A percentile compares a stretch with the other conserved stretches of the same genome.
Conservation (phyloP, 2,888 invertebrate genomes). For the Meandrusa payeni region DNA sequence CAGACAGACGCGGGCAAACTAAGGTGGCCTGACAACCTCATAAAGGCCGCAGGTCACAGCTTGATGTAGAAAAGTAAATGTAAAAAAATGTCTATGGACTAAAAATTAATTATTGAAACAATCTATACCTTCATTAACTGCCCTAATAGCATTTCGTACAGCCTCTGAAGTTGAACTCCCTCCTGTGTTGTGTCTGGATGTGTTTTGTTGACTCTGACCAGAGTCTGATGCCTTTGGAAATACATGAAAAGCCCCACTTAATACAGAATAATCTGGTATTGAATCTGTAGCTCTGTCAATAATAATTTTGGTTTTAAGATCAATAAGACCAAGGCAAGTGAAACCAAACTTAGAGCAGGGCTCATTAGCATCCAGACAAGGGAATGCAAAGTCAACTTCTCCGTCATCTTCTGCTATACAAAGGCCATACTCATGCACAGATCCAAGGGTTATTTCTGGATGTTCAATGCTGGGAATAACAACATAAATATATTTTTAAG, state of each 20-base stretch:
- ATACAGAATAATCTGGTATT: constrained; percentile 60
- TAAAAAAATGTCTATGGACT: too few species aligned
- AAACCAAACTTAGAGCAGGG: constrained; percentile 96
- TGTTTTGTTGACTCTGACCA: constrained; percentile 58
- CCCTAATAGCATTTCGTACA: constrained; percentile 59
- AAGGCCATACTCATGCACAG: constrained; percentile 88
- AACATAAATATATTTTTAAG: constrained; percentile 3
- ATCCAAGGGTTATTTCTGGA: constrained; percentile 82
- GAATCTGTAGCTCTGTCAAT: constrained; percentile 49
- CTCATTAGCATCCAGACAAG: constrained; percentile 92
- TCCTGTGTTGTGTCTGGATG: constrained; percentile 61
- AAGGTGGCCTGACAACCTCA: too few species aligned
- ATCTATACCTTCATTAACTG: constrained; percentile 66
- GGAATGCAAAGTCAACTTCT: constrained; percentile 96
- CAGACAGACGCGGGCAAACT: too few species aligned
- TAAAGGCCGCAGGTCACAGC: too few species aligned
- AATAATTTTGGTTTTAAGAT: constrained; percentile 78
- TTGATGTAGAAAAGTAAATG: too few species aligned
- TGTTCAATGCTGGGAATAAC: constrained; percentile 78
- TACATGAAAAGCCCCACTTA: constrained; percentile 54
- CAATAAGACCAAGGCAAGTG: constrained; percentile 92
- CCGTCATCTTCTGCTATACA: constrained; percentile 98
- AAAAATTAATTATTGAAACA: too few species aligned
- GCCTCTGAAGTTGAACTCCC: constrained; percentile 73
- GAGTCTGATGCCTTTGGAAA: constrained; percentile 58